Conservation (phyloP, 2,888 invertebrate genomes). For the Synanthedon myopaeformis region DNA sequence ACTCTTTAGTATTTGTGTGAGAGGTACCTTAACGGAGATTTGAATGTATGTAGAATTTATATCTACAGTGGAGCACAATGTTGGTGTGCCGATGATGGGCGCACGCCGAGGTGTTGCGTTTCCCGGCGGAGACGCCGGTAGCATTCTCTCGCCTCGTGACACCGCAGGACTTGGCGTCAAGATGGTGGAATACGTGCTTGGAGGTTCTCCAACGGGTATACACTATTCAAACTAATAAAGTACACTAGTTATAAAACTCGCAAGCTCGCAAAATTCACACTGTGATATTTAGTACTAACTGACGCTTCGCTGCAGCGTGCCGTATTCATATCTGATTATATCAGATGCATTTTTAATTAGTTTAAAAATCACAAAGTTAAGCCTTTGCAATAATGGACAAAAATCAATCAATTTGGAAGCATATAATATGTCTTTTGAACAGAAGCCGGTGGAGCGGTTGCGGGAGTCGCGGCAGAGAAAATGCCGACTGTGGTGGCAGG, state of each 20-base stretch:
- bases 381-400: too few species aligned
- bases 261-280: too few species aligned
- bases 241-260: too few species aligned
- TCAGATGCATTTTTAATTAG: too few species aligned
- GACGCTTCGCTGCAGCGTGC: too few species aligned
- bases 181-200: constrained; percentile 98
- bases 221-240: too few species aligned
- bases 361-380: too few species aligned
- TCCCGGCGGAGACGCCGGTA: constrained; percentile 73
- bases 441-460: constrained; percentile 42
- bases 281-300: too few species aligned
- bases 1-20: too few species aligned
- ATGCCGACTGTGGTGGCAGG: constrained; percentile 57
- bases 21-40: background rate
- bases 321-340: too few species aligned
- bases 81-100: constrained; percentile 73
- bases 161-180: constrained; percentile 95
- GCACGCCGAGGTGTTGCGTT: constrained; percentile 78
- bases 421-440: constrained; percentile 1
- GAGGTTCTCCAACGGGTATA: constrained; percentile 85
- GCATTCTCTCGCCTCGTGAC: constrained; percentile 83
- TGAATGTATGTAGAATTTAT: constrained; percentile 1
- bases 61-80: constrained; percentile 57
- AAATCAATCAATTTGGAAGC: too few species aligned
- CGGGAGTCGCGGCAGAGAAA: constrained; percentile 46